Percentiles rank a stretch among this genome's conserved stretches.
phyloP scores from a whole-genome alignment of 53 echinoderm and acorn worm genomes.

The Echinometra lucunter region DNA sequence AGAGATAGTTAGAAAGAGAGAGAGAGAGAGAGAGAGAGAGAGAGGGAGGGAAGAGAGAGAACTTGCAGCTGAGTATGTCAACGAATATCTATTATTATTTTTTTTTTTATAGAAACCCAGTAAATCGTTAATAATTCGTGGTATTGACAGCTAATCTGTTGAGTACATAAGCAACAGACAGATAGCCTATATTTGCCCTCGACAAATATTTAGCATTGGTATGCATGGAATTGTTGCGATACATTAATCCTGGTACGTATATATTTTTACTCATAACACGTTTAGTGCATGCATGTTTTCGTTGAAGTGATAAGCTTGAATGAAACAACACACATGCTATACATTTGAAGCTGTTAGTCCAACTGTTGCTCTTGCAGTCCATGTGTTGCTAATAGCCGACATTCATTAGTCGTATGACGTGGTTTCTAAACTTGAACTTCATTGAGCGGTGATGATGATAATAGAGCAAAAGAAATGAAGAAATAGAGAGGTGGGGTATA shows the following conservation, averaged over 20 bases:
- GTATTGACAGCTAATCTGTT: not conserved
- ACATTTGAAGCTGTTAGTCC: not conserved
- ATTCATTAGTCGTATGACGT: slow-evolving; percentile 9
- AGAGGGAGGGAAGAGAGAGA: not conserved
- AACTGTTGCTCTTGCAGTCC: not conserved
- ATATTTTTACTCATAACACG: not conserved
- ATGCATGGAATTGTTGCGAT: not conserved
- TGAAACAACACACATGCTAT: not conserved
- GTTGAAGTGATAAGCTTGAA: not conserved
- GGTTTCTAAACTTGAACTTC: not conserved
- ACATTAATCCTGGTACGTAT: not conserved
- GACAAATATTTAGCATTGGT: not conserved
- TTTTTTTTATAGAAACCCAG: not conserved
- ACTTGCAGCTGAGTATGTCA: not conserved
- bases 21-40: not conserved
- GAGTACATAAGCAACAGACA: not conserved
- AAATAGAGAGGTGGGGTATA: not conserved
- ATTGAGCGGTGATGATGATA: not conserved
- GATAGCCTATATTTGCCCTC: not conserved
- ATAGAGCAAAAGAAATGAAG: not conserved
- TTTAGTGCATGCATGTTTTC: not conserved
- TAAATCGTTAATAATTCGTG: not conserved
- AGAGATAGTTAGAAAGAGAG: not conserved
- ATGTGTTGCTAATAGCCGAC: not conserved
- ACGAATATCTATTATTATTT: not conserved